Evolutionary conservation across 2,113 vertebrate species (phyloP).

Genomic region (Ochotona princeps): DNA sequence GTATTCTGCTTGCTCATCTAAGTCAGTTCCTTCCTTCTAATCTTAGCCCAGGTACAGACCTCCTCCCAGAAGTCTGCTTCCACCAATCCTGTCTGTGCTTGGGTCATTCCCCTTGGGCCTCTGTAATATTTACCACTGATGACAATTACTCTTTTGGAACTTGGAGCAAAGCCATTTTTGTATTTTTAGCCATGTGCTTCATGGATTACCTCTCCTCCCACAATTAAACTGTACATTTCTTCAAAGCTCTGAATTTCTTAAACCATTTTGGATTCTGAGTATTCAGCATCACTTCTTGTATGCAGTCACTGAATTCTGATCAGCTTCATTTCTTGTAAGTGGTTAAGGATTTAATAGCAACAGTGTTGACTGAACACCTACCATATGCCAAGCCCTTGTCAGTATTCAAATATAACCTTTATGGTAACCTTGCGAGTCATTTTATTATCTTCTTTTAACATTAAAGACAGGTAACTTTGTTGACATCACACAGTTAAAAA

Average conservation of each 20-base stretch:
- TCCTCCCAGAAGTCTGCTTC: background rate
- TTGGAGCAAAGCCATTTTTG: background rate
- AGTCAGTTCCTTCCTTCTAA: background rate
- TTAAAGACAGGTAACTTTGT: background rate
- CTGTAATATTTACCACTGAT: background rate
- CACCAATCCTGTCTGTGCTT: too few species aligned
- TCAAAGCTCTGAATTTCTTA: background rate
- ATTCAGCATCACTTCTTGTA: background rate
- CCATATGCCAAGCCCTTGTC: background rate
- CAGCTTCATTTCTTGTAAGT: background rate
- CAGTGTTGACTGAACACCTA: background rate
- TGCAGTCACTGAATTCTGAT: background rate
- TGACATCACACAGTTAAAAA: background rate
- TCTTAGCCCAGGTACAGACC: background rate
- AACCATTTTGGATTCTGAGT: background rate
- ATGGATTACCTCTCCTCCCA: background rate
- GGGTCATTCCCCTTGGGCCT: background rate
- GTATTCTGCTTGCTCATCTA: background rate
- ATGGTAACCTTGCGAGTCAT: background rate
- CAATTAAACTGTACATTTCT: background rate
- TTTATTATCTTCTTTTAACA: background rate
- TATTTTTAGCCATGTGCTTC: background rate
- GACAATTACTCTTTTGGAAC: background rate
- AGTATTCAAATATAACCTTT: conserved; percentile 34
- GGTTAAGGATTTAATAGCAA: background rate